phyloP scores from a whole-genome alignment of 2,797 vertebrate genomes.

The Odontamblyopus lacepedii region DNA sequence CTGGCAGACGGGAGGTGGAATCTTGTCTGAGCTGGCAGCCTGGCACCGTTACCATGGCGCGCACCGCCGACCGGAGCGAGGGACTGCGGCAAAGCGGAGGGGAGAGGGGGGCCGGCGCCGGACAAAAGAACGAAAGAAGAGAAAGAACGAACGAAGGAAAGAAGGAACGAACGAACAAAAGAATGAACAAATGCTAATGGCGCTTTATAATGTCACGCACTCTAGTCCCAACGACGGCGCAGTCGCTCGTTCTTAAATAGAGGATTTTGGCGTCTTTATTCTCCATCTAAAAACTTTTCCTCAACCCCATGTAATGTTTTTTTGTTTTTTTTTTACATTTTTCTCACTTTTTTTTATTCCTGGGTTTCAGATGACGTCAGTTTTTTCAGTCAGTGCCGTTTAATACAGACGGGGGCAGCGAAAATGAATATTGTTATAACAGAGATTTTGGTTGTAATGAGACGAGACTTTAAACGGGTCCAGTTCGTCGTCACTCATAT shows the following conservation, averaged over 20 bases:
- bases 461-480: too few species aligned
- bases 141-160: too few species aligned
- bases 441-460: too few species aligned
- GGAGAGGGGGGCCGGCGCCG: conserved; percentile 33
- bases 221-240: neutral
- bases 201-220: neutral
- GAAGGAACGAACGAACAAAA: too few species aligned
- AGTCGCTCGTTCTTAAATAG: neutral
- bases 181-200: too few species aligned
- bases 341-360: neutral
- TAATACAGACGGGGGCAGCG: too few species aligned
- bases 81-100: conserved; percentile 46
- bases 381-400: too few species aligned
- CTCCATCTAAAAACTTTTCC: neutral
- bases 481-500: too few species aligned
- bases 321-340: too few species aligned
- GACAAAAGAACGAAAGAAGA: neutral
- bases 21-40: conserved; percentile 75
- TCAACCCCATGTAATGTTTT: neutral
- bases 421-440: too few species aligned
- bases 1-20: conserved; percentile 70
- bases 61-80: conserved; percentile 59
- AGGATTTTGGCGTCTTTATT: neutral
- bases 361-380: too few species aligned
- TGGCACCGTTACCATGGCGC: conserved; percentile 75